A percentile compares a stretch with the other conserved stretches of the same genome.
Conservation (phyloP, 1,140 invertebrate species). For the Cyclargus thomasi region DNA sequence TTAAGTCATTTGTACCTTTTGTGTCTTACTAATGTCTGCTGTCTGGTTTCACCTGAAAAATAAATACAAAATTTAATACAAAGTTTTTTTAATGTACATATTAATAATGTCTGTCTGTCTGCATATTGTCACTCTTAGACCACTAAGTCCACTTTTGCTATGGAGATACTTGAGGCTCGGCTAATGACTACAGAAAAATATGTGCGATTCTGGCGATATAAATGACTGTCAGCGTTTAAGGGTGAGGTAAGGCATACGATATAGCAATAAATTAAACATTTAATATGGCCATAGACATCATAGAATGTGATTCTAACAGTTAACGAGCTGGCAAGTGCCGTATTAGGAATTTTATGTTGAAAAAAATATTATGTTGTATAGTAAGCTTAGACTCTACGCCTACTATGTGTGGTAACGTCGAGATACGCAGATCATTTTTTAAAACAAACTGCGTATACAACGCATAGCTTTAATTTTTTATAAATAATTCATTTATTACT, state of each 20-base stretch:
- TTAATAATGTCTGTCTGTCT: neutral
- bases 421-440: too few species aligned
- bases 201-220: too few species aligned
- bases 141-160: too few species aligned
- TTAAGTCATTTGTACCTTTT: neutral
- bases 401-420: too few species aligned
- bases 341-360: neutral
- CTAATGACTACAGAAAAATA: too few species aligned
- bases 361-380: too few species aligned
- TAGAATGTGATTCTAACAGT: neutral
- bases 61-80: neutral
- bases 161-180: too few species aligned
- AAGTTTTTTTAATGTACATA: neutral
- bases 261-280: neutral
- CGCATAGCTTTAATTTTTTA: too few species aligned
- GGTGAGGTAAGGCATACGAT: neutral
- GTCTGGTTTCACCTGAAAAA: slow-evolving; percentile 12
- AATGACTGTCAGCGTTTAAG: neutral
- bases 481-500: too few species aligned
- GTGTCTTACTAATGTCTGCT: neutral
- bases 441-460: too few species aligned
- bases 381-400: too few species aligned
- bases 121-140: too few species aligned
- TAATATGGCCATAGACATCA: neutral
- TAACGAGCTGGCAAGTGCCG: neutral